phyloP scores from a whole-genome alignment of 2,113 vertebrate genomes.

The Indri indri region DNA sequence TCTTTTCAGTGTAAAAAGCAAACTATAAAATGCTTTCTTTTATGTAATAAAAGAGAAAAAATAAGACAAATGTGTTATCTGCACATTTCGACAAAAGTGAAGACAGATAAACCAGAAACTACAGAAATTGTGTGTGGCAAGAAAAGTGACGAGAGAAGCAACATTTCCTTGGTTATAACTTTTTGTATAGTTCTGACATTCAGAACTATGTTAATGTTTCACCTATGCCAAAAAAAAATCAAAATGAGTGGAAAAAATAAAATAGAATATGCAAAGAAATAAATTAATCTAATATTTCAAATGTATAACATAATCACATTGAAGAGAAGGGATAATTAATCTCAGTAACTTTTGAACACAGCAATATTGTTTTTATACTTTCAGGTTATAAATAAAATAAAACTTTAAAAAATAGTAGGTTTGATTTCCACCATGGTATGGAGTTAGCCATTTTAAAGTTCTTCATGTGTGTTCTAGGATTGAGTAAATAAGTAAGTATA shows the following conservation, averaged over 20 bases:
- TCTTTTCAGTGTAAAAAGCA: background rate
- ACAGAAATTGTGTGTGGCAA: background rate
- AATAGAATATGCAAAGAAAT: background rate
- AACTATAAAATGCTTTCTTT: background rate
- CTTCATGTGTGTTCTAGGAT: background rate
- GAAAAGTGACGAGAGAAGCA: background rate
- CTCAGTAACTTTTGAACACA: background rate
- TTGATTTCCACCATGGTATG: background rate
- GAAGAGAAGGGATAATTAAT: background rate
- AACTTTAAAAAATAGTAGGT: background rate
- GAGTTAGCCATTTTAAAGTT: background rate
- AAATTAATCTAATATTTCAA: background rate
- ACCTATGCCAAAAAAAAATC: background rate
- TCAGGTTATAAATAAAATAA: background rate
- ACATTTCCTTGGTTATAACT: background rate
- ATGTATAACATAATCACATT: background rate
- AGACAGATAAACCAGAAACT: slow-evolving; percentile 21
- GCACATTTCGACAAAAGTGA: background rate
- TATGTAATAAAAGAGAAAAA: background rate
- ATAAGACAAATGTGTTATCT: background rate
- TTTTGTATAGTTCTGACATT: background rate
- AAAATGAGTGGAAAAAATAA: background rate
- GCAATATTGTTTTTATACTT: background rate
- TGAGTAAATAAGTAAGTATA: background rate
- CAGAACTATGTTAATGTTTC: background rate